Percentiles rank a stretch among this genome's conserved stretches.
phyloP scores from a whole-genome alignment of 2,113 vertebrate species.

The Phalacrocorax pelagicus region DNA sequence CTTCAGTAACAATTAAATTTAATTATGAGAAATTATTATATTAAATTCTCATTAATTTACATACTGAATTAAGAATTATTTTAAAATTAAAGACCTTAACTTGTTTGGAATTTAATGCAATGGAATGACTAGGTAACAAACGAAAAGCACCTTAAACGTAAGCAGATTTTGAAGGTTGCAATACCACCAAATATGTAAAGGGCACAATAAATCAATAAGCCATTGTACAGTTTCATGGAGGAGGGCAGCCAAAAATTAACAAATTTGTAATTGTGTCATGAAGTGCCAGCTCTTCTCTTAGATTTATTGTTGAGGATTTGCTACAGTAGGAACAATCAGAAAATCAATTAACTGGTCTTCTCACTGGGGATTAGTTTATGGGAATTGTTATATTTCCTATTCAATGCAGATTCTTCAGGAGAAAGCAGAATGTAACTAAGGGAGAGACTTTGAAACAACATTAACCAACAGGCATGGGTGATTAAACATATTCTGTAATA shows the following conservation, averaged over 20 bases:
- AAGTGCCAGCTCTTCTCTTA: neutral
- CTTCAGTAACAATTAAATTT: conserved; percentile 44
- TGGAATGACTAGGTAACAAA: conserved; percentile 15
- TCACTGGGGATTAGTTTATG: neutral
- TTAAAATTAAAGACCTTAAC: conserved; percentile 17
- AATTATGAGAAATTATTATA: conserved; percentile 39
- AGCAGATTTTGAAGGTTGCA: conserved; percentile 14
- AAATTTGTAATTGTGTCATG: neutral
- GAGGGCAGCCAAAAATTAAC: neutral
- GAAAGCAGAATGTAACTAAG: neutral
- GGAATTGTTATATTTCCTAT: neutral
- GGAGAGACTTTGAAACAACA: neutral
- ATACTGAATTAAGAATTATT: conserved; percentile 40
- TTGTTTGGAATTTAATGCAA: conserved; percentile 13
- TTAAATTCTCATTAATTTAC: conserved; percentile 9
- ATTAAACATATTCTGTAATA: neutral
- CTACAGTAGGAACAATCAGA: neutral
- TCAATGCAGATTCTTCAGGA: neutral
- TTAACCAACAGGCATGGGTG: neutral
- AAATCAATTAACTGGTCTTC: neutral
- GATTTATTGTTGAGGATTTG: conserved; percentile 22
- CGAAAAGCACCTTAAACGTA: conserved; percentile 27
- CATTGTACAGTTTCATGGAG: neutral
- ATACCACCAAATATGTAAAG: neutral
- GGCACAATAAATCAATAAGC: neutral